Evolutionary conservation across 2,888 invertebrate genomes (phyloP).

Genomic region (Aquatica leii): DNA sequence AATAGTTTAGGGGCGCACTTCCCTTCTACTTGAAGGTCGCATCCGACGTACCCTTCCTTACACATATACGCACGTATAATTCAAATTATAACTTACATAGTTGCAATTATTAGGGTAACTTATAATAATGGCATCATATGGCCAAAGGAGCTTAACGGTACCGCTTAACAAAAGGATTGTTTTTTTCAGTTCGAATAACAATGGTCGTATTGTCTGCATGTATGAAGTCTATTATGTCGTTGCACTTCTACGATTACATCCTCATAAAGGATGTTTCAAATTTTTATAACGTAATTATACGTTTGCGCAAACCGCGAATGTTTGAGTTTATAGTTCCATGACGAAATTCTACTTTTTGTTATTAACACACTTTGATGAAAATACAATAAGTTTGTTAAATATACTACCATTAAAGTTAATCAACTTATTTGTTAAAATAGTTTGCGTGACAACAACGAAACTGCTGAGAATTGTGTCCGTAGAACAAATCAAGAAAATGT

Average conservation of each 20-base stretch:
- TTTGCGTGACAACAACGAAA: no score
- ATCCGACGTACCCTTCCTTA: constrained; percentile 28
- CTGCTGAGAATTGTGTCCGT: no score
- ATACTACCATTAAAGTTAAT: no score
- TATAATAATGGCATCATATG: constrained; percentile 22
- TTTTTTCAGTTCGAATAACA: constrained; percentile 30
- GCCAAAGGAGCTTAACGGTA: constrained; percentile 30
- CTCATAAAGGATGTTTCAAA: constrained; percentile 10
- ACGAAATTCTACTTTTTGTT: no score
- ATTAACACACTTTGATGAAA: no score
- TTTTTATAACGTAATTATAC: constrained; percentile 7
- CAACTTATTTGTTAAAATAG: no score
- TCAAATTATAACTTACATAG: constrained; percentile 36
- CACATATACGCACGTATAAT: constrained; percentile 34
- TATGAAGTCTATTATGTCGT: constrained; percentile 33
- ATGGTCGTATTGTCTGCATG: constrained; percentile 30
- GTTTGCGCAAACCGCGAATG: constrained; percentile 3
- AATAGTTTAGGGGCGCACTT: constrained; percentile 36
- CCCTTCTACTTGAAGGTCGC: constrained; percentile 27
- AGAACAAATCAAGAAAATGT: no score
- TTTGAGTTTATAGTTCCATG: no score
- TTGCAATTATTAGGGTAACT: constrained; percentile 32
- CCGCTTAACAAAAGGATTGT: constrained; percentile 26
- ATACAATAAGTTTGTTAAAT: no score
- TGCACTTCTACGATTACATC: constrained; percentile 14